Conservation (phyloP, 2,888 invertebrate species). For the Carterocephalus palaemon region DNA sequence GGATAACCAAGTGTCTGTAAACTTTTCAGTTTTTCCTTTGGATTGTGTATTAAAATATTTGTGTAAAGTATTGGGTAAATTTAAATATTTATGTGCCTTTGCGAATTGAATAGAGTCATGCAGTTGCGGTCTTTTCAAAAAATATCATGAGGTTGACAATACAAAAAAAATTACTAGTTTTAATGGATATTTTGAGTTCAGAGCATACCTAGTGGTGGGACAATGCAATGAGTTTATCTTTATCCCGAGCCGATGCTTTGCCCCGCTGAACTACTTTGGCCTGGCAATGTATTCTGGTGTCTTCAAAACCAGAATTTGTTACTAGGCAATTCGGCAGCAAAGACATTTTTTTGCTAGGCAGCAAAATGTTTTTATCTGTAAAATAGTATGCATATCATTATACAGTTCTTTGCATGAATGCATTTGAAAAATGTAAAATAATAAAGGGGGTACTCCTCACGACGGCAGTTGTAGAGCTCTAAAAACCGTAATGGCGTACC, state of each 20-base stretch:
- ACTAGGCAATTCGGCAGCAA: slow-evolving; percentile 1
- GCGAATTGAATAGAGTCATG: too few species aligned
- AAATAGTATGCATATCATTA: too few species aligned
- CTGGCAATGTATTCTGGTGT: slow-evolving; percentile 30
- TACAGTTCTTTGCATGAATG: too few species aligned
- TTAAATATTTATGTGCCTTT: too few species aligned
- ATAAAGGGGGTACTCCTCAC: slow-evolving; percentile 26
- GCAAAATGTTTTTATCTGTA: too few species aligned
- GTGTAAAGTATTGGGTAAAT: too few species aligned
- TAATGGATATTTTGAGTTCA: slow-evolving; percentile 5
- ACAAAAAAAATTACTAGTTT: too few species aligned
- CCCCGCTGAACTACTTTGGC: slow-evolving; percentile 32
- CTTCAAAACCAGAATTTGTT: slow-evolving; percentile 28
- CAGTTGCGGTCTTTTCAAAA: too few species aligned
- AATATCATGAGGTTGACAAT: too few species aligned
- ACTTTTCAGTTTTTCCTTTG: too few species aligned
- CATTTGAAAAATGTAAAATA: slow-evolving; percentile 4
- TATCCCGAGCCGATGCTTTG: slow-evolving; percentile 33
- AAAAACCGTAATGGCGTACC: slow-evolving; percentile 48
- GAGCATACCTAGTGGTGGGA: slow-evolving; percentile 9
- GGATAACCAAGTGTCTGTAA: too few species aligned
- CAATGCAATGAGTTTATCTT: slow-evolving; percentile 35
- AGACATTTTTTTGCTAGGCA: neutral
- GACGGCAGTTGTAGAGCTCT: slow-evolving; percentile 44
- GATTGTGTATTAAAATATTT: too few species aligned